Conservation (phyloP, 1,140 invertebrate genomes). For the Zophobas morio region DNA sequence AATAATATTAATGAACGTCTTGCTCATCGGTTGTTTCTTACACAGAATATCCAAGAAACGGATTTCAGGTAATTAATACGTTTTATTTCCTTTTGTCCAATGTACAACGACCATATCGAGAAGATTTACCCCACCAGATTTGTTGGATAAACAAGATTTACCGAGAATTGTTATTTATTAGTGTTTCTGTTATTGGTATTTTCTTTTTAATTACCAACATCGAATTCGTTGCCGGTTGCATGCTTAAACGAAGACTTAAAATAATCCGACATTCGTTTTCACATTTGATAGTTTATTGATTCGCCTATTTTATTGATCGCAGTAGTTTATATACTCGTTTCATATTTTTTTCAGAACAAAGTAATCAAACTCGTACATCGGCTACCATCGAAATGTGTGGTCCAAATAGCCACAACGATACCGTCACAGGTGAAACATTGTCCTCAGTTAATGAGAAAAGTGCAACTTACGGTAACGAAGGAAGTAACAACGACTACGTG, state of each 20-base stretch:
- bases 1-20: constrained; percentile 84
- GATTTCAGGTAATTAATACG: constrained; percentile 74
- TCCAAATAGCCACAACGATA: constrained; percentile 93
- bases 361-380: constrained; percentile 83
- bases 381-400: constrained; percentile 97
- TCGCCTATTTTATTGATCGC: too few relatives aligned
- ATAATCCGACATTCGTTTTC: constrained; percentile 73
- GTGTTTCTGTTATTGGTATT: constrained; percentile 84
- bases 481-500: constrained; percentile 73
- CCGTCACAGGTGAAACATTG: constrained; percentile 91
- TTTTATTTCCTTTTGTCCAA: constrained; percentile 68
- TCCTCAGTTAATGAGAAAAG: constrained; percentile 95
- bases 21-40: constrained; percentile 91
- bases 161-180: constrained; percentile 87
- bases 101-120: constrained; percentile 67
- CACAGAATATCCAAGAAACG: constrained; percentile 82
- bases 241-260: constrained; percentile 82
- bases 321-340: background rate
- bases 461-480: constrained; percentile 89
- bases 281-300: background rate
- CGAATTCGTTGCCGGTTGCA: constrained; percentile 86
- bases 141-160: constrained; percentile 77
- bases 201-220: constrained; percentile 87
- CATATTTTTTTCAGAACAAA: constrained; percentile 63
- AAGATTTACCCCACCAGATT: constrained; percentile 76